Evolutionary conservation across 2,113 vertebrate genomes (phyloP).

Genomic region (Serinus canaria): DNA sequence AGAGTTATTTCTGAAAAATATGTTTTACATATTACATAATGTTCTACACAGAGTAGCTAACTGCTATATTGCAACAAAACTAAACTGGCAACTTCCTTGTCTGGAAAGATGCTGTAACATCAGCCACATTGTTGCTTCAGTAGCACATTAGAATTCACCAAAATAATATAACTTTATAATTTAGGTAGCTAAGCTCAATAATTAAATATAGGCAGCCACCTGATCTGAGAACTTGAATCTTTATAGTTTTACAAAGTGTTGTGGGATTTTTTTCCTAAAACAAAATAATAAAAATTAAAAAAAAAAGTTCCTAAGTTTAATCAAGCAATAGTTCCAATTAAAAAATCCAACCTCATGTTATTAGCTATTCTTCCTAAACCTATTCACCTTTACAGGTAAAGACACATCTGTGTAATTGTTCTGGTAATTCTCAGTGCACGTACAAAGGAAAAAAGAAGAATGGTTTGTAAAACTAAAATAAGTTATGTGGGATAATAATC

Average conservation of each 20-base stretch:
- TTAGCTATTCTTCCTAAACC: neutral
- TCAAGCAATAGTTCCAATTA: neutral
- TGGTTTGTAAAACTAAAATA: constrained; percentile 63
- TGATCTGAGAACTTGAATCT: neutral
- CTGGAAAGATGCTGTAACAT: neutral
- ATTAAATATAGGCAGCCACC: neutral
- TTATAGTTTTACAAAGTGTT: neutral
- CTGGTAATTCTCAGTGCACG: neutral
- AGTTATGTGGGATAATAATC: constrained; percentile 67
- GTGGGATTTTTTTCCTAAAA: neutral
- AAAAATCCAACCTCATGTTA: neutral
- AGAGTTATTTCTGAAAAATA: neutral
- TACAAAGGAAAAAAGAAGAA: neutral
- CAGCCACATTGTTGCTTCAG: neutral
- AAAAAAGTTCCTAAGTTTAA: neutral
- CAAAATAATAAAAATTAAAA: neutral
- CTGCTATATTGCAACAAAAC: neutral
- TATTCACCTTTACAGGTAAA: neutral
- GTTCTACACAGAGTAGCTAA: neutral
- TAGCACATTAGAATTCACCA: neutral
- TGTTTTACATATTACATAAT: neutral
- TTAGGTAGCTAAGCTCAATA: neutral
- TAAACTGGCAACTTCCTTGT: neutral
- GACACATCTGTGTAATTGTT: neutral
- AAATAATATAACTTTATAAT: neutral